These are phyloP conservation scores for Ochropacha duplaris DNA, from an alignment of 2,888 invertebrate genomes.

Conservation along the genomic window DNA sequence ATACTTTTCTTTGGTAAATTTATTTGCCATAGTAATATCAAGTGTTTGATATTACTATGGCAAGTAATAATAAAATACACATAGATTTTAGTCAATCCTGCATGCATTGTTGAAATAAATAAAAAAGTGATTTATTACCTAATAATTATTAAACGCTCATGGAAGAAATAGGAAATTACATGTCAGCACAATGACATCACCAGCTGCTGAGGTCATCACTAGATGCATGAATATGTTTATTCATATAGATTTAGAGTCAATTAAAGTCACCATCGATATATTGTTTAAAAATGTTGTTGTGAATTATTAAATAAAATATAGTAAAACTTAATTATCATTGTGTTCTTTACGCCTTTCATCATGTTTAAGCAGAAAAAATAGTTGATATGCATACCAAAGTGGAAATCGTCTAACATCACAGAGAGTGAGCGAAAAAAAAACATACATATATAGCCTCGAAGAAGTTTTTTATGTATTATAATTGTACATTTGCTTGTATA, in stretches of 20 bases:
- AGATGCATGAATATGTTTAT: background rate
- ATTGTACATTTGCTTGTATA: too few relatives aligned
- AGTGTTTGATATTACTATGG: slow-evolving; percentile 29
- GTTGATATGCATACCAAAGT: too few relatives aligned
- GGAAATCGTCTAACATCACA: too few relatives aligned
- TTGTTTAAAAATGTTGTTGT: slow-evolving; percentile 50
- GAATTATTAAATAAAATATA: slow-evolving; percentile 43
- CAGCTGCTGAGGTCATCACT: background rate
- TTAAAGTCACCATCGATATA: slow-evolving; percentile 45
- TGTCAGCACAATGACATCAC: background rate
- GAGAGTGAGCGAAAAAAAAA: too few relatives aligned
- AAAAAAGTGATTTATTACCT: background rate
- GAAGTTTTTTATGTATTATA: too few relatives aligned
- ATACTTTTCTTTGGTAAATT: slow-evolving; percentile 10
- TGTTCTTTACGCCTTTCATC: background rate
- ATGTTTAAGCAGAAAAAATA: background rate
- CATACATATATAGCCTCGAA: too few relatives aligned
- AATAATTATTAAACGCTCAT: background rate
- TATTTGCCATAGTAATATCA: slow-evolving; percentile 25
- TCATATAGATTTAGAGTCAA: slow-evolving; percentile 51
- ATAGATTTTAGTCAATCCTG: background rate
- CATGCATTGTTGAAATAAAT: background rate
- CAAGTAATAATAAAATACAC: too few relatives aligned
- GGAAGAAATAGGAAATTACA: background rate
- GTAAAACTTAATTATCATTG: slow-evolving; percentile 9